phyloP scores from a whole-genome alignment of 2,797 vertebrate species.

The Neopelma chrysocephalum region DNA sequence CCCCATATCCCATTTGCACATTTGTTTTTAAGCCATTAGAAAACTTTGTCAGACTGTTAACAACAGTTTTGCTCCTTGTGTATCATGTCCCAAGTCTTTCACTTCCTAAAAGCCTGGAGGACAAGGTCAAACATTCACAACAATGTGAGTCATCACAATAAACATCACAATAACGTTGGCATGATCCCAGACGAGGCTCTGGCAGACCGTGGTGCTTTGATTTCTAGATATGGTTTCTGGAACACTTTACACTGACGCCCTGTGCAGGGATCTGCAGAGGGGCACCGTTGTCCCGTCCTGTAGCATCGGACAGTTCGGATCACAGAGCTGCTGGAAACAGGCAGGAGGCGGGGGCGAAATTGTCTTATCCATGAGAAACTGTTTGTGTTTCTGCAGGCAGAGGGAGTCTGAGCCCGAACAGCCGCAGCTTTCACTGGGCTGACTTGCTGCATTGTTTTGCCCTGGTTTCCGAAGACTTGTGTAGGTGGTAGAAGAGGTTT shows the following conservation, averaged over 20 bases:
- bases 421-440: accelerated
- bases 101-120: neutral
- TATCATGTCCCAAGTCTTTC: accelerated
- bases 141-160: neutral
- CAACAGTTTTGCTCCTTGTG: neutral
- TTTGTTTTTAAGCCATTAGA: neutral
- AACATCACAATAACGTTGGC: accelerated
- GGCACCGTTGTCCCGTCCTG: accelerated
- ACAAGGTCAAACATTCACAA: accelerated
- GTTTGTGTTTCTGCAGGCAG: constrained; percentile 5
- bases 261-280: accelerated
- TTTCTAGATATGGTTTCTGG: neutral
- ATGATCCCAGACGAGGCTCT: accelerated
- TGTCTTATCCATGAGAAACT: neutral
- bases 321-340: accelerated
- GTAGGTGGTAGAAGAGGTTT: neutral
- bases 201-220: accelerated
- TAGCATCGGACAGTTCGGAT: accelerated
- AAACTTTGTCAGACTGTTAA: neutral
- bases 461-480: neutral
- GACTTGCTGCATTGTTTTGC: neutral
- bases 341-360: accelerated
- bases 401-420: neutral
- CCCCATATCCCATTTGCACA: neutral
- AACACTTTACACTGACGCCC: accelerated